Percentiles rank a stretch among this genome's conserved stretches.
These are phyloP conservation scores for Xerus inauris DNA, from an alignment of 2,113 vertebrate species.

Conservation along the genomic window DNA sequence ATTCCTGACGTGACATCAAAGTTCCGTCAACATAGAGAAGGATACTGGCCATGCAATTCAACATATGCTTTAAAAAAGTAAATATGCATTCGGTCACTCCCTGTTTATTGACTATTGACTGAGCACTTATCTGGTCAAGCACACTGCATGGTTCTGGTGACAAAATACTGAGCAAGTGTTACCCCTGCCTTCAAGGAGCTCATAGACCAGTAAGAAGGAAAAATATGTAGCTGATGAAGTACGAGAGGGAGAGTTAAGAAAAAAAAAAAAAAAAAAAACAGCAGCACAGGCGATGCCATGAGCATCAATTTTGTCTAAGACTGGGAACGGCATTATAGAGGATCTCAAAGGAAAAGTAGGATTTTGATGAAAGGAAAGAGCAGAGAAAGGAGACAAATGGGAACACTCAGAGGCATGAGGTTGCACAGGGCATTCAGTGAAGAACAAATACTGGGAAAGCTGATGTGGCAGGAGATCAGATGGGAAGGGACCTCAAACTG, in stretches of 20 bases:
- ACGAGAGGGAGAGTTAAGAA: neutral
- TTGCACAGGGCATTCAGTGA: accelerated
- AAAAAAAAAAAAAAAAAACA: neutral
- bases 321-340: neutral
- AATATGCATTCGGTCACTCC: neutral
- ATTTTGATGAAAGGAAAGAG: neutral
- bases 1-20: neutral
- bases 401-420: neutral
- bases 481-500: accelerated
- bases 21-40: neutral
- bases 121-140: neutral
- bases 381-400: neutral
- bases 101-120: neutral
- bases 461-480: neutral
- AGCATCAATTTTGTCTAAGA: neutral
- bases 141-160: neutral
- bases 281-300: neutral
- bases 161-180: neutral
- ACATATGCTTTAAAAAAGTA: neutral
- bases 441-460: no score
- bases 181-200: neutral
- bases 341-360: neutral
- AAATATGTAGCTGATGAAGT: neutral
- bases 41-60: neutral
- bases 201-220: neutral